These are phyloP conservation scores for Epistrophe grossulariae DNA, from an alignment of 2,888 invertebrate species.

Conservation along the genomic window DNA sequence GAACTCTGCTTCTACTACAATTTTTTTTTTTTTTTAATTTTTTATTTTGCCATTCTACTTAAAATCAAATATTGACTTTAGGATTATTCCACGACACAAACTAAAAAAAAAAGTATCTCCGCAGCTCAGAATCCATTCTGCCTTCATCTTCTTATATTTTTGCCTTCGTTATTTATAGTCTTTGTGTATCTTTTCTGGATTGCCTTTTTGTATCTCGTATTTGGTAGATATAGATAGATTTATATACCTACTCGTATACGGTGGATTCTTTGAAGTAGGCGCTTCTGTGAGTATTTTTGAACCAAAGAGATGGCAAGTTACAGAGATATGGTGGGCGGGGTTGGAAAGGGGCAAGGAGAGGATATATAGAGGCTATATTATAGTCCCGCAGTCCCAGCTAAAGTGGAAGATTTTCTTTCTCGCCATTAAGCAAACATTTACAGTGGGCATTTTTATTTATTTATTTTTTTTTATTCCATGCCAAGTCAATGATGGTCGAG, in stretches of 20 bases:
- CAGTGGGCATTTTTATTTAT: conserved; percentile 49
- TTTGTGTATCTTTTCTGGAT: conserved; percentile 46
- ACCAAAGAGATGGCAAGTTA: background rate
- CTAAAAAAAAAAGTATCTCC: conserved; percentile 36
- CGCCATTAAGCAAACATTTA: conserved; percentile 72
- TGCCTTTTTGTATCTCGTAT: conserved; percentile 29
- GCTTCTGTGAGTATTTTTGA: conserved; percentile 43
- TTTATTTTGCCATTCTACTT: conserved; percentile 46
- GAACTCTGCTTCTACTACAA: conserved; percentile 15
- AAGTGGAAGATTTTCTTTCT: conserved; percentile 66
- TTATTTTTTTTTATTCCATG: conserved; percentile 21
- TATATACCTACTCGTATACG: conserved; percentile 2
- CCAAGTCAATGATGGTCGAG: conserved; percentile 44
- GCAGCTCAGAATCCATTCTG: conserved; percentile 27
- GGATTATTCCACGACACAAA: conserved; percentile 49
- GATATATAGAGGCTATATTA: background rate
- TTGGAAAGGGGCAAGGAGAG: background rate
- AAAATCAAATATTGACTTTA: conserved; percentile 63
- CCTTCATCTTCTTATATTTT: background rate
- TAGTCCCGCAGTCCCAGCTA: conserved; percentile 2
- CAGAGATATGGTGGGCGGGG: background rate
- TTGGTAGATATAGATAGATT: conserved; percentile 12
- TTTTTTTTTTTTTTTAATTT: conserved; percentile 7
- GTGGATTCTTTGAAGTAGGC: conserved; percentile 68
- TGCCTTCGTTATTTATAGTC: conserved; percentile 48